Evolutionary conservation across 2,797 vertebrate genomes (phyloP), one percentile per base, ranked within the genome.

Genomic region (Sebastes oblongus): DNA sequence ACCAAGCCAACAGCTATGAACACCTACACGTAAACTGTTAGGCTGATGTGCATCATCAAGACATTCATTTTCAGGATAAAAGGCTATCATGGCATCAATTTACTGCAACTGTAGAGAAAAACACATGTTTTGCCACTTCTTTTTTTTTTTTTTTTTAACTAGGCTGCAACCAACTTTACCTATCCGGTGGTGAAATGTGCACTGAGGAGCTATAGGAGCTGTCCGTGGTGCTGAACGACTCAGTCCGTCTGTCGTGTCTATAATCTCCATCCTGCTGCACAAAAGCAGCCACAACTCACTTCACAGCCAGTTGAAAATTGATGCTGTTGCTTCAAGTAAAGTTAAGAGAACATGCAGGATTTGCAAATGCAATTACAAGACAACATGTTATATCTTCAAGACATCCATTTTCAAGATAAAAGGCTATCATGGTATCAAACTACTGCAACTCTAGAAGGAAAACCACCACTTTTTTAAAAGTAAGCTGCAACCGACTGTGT

Each of bases 181-280:
- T 56, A 46, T 18, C 29, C 27, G 8, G 50, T 20, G 27, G 7
- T 24, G 55, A n/a, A 1, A 18, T 16, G 29, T 22, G 32, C 7
- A 2, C 54, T 25, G 46, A 27, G 25, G 30, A 8, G 5, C n/a
- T 3, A 20, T 14, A 10, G 30, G 18, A 3, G 77, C 86, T 87
- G 76, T 85, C 80, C 83, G 2, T 54, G 81, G 85, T 82, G 42
- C 79, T 81, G 75, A 85, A 69, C 59, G 20, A 22, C 69, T 67
- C 56, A 14, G 32, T 11, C 46, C 9, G 46, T 9, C 50, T 34
- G 27, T 14, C 24, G 18, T 16, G 29, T 32, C 56, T 3, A 10
- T 18, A 50, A 7, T 76, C 42, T 56, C 32, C 14, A n/a, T 24
- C 3, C 55, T 42, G 69, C 50, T 5, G 0, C n/a, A 46, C 22